These are phyloP conservation scores for Avahi laniger DNA, from an alignment of 2,797 vertebrate genomes.

Conservation along the genomic window DNA sequence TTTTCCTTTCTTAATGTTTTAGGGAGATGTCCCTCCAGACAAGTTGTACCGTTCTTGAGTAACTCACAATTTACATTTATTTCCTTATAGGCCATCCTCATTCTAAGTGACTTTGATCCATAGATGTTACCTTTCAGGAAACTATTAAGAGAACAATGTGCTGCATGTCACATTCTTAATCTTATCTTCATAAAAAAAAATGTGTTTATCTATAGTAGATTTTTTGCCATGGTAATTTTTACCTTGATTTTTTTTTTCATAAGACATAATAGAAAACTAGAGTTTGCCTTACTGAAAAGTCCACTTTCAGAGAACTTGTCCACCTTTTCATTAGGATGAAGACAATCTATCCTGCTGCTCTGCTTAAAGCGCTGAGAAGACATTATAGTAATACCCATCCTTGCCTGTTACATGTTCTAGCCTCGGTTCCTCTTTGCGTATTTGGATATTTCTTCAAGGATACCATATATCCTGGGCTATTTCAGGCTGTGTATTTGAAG, in stretches of 20 bases:
- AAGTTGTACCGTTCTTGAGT: neutral
- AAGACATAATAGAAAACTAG: neutral
- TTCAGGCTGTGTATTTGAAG: slow-evolving; percentile 3
- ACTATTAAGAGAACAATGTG: neutral
- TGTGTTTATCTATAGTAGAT: neutral
- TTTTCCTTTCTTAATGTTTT: neutral
- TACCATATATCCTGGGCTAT: slow-evolving; percentile 22
- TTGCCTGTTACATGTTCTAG: neutral
- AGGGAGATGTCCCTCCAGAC: neutral
- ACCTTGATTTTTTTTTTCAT: neutral
- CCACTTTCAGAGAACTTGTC: neutral
- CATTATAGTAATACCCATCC: neutral
- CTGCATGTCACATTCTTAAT: neutral
- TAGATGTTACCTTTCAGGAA: neutral
- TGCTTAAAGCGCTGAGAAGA: neutral
- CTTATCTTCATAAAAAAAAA: neutral
- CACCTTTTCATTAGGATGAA: neutral
- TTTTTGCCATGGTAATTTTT: neutral
- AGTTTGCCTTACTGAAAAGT: neutral
- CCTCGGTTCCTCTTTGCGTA: neutral
- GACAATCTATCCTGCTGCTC: neutral
- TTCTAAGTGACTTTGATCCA: slow-evolving; percentile 7
- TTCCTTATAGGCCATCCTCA: neutral
- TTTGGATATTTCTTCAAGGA: neutral
- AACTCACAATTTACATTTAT: neutral